Evolutionary conservation across 2,113 vertebrate genomes (phyloP).

Genomic region (Aplodontia rufa): DNA sequence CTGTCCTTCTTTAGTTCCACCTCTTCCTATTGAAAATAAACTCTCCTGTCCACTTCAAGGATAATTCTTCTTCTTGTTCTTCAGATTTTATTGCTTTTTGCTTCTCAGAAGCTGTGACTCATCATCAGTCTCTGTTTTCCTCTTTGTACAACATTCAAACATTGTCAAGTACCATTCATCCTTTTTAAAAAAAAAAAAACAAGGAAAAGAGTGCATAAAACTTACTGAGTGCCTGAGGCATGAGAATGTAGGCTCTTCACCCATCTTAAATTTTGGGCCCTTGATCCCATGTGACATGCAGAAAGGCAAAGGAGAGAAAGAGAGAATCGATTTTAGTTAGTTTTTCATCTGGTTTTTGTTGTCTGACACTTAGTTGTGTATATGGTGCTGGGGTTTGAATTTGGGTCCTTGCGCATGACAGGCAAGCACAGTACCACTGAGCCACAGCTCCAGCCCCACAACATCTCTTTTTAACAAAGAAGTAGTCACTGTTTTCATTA

Average conservation of each 20-base stretch:
- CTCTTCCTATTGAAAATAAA: not conserved
- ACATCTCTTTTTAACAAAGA: not conserved
- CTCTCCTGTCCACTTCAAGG: not conserved
- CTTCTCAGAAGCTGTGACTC: not conserved
- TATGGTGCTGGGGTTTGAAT: too few relatives aligned
- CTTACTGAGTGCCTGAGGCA: not conserved
- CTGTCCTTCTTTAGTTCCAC: not conserved
- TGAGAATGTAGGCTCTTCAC: not conserved
- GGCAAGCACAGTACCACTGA: too few relatives aligned
- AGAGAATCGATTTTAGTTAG: too few relatives aligned
- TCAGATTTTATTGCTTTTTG: not conserved
- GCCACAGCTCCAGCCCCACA: too few relatives aligned
- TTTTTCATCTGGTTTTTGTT: too few relatives aligned
- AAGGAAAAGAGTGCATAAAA: not conserved
- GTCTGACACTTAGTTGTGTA: too few relatives aligned
- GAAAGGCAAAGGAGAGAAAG: too few relatives aligned
- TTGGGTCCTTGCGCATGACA: too few relatives aligned
- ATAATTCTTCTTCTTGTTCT: not conserved
- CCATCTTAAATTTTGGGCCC: not conserved
- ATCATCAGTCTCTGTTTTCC: not conserved
- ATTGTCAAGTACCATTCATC: not conserved
- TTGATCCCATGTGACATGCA: too few relatives aligned
- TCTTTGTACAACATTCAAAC: not conserved
- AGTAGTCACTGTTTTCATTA: not conserved
- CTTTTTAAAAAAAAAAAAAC: too few relatives aligned